phyloP scores from a whole-genome alignment of 2,888 invertebrate species.

The Lithophane semibrunnea region DNA sequence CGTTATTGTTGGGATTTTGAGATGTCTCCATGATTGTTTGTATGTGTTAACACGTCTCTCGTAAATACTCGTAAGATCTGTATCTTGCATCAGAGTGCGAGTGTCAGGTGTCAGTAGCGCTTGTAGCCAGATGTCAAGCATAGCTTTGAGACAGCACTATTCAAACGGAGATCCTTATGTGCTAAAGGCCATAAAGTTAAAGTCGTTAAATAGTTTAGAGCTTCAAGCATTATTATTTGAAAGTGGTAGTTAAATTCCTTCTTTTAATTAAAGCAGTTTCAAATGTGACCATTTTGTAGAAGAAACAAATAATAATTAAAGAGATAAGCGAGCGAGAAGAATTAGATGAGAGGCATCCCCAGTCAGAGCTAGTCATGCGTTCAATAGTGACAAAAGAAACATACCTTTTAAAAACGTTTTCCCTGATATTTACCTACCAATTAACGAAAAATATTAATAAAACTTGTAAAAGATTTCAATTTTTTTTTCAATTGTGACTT shows the following conservation, averaged over 20 bases:
- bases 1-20: slow-evolving; percentile 36
- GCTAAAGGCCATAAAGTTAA: slow-evolving; percentile 12
- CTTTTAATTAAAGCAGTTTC: slow-evolving; percentile 9
- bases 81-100: not conserved
- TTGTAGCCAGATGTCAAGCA: slow-evolving; percentile 22
- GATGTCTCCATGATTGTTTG: slow-evolving; percentile 39
- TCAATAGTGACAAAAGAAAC: slow-evolving; percentile 19
- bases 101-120: not conserved
- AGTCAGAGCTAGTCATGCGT: slow-evolving; percentile 31
- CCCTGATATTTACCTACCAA: not conserved
- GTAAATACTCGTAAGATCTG: not conserved
- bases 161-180: slow-evolving; percentile 10
- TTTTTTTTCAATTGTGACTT: not conserved
- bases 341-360: slow-evolving; percentile 4
- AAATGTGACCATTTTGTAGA: not conserved
- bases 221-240: slow-evolving; percentile 11
- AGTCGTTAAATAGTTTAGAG: slow-evolving; percentile 24
- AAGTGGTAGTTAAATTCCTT: slow-evolving; percentile 21
- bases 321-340: not conserved
- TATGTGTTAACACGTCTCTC: slow-evolving; percentile 11
- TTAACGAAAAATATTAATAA: not conserved
- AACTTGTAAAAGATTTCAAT: not conserved
- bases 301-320: slow-evolving; percentile 1
- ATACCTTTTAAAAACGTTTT: slow-evolving; percentile 6
- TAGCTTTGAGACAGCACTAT: not conserved